Percentiles rank a stretch among this genome's conserved stretches.
These are phyloP conservation scores for Caenorhabditis briggsae DNA, from an alignment of 1,140 invertebrate species.

Conservation along the genomic window DNA sequence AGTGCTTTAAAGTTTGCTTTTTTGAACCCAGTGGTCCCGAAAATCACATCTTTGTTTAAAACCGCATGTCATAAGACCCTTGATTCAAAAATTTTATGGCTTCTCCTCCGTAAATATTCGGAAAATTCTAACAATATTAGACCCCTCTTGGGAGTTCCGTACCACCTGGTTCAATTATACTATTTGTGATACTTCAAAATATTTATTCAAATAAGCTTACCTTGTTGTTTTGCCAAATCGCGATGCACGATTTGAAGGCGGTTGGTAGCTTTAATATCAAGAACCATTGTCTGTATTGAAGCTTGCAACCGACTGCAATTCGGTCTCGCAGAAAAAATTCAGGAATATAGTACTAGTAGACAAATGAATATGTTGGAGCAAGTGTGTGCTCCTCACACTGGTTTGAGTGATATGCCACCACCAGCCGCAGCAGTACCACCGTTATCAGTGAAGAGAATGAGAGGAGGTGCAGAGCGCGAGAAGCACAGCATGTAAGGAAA, in stretches of 20 bases:
- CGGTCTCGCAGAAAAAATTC: neutral
- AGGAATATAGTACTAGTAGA: too few species aligned
- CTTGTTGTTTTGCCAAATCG: neutral
- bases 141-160: too few species aligned
- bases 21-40: too few species aligned
- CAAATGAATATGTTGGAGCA: too few species aligned
- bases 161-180: too few species aligned
- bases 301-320: slow-evolving; percentile 49
- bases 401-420: neutral
- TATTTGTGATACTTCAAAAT: too few species aligned
- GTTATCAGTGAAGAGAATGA: slow-evolving; percentile 9
- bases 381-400: neutral
- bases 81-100: too few species aligned
- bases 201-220: neutral
- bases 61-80: too few species aligned
- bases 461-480: neutral
- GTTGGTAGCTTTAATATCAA: slow-evolving; percentile 54
- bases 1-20: too few species aligned
- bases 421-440: neutral
- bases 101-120: too few species aligned
- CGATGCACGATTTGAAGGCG: slow-evolving; percentile 8
- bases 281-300: neutral
- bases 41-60: too few species aligned
- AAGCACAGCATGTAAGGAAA: neutral
- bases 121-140: too few species aligned